A percentile compares a stretch with the other conserved stretches of the same genome.
These are phyloP conservation scores for Melanargia galathea DNA, from an alignment of 2,888 invertebrate genomes.

Conservation along the genomic window DNA sequence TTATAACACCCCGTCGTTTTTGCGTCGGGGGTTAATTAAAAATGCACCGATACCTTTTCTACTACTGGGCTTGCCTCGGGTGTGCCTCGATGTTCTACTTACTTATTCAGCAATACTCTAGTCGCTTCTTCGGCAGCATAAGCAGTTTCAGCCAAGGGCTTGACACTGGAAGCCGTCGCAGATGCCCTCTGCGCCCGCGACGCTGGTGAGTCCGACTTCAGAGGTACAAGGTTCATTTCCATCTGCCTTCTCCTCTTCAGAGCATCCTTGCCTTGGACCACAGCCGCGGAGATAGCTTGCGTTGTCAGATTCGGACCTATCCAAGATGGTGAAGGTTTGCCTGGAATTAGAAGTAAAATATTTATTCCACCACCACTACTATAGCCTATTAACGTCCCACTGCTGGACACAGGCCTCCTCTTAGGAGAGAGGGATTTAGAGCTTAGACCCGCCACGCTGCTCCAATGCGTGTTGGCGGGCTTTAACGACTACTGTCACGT, in stretches of 20 bases:
- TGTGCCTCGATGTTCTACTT: too few species aligned
- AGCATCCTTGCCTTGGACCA: slow-evolving; percentile 80
- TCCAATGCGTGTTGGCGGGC: too few species aligned
- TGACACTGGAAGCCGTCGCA: slow-evolving; percentile 83
- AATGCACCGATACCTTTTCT: too few species aligned
- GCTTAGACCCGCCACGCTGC: too few species aligned
- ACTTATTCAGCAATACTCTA: slow-evolving; percentile 78
- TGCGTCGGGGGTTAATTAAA: too few species aligned
- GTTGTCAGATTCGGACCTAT: slow-evolving; percentile 56
- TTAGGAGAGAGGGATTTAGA: too few species aligned
- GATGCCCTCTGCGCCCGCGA: slow-evolving; percentile 87
- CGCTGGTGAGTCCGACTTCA: slow-evolving; percentile 83
- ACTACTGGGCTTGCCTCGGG: too few species aligned
- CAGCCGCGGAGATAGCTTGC: slow-evolving; percentile 73
- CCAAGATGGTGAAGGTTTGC: slow-evolving; percentile 44
- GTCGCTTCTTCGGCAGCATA: slow-evolving; percentile 87
- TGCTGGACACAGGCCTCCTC: too few species aligned
- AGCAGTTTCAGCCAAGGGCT: slow-evolving; percentile 84
- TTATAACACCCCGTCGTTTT: too few species aligned
- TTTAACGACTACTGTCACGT: too few species aligned
- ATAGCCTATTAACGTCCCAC: too few species aligned
- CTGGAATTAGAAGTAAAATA: neutral
- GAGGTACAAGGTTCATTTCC: slow-evolving; percentile 74
- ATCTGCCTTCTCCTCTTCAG: slow-evolving; percentile 79
- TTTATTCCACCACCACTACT: too few species aligned